Conservation (phyloP, 2,113 vertebrate species). For the Tragelaphus strepsiceros region DNA sequence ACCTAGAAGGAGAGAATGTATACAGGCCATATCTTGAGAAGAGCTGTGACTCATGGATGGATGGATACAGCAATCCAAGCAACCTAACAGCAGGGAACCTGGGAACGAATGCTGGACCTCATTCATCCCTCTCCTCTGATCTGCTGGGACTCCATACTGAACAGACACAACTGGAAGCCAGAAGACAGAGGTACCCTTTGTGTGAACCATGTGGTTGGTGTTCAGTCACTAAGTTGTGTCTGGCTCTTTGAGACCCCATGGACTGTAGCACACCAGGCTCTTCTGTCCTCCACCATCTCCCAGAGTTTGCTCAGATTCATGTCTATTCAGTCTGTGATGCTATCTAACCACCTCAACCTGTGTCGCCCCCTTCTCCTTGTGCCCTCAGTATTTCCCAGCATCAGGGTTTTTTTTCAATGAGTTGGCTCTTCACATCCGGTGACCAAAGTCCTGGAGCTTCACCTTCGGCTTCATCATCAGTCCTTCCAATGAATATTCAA, state of each 20-base stretch:
- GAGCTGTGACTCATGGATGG: not conserved
- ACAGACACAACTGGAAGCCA: constrained; percentile 17
- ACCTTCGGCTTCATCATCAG: not conserved
- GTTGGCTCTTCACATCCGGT: not conserved
- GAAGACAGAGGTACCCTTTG: not conserved
- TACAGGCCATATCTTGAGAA: not conserved
- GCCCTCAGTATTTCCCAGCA: not conserved
- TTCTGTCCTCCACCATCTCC: not conserved
- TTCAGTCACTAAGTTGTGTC: not conserved
- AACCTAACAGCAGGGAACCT: not conserved
- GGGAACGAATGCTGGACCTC: not conserved
- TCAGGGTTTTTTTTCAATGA: not conserved
- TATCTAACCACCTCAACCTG: not conserved
- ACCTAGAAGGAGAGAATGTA: not conserved
- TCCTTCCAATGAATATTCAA: not conserved
- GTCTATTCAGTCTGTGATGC: not conserved
- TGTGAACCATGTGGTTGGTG: not conserved
- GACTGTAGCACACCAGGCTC: not conserved
- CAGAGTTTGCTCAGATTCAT: not conserved
- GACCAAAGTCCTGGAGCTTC: not conserved
- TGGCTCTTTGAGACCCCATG: not conserved
- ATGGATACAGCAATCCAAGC: not conserved
- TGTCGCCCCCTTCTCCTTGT: not conserved
- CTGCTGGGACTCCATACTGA: not conserved
- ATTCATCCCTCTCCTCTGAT: not conserved